Percentiles rank a stretch among this genome's conserved stretches.
phyloP scores from a whole-genome alignment of 2,797 vertebrate genomes.

The Gadopsis bispinosus region DNA sequence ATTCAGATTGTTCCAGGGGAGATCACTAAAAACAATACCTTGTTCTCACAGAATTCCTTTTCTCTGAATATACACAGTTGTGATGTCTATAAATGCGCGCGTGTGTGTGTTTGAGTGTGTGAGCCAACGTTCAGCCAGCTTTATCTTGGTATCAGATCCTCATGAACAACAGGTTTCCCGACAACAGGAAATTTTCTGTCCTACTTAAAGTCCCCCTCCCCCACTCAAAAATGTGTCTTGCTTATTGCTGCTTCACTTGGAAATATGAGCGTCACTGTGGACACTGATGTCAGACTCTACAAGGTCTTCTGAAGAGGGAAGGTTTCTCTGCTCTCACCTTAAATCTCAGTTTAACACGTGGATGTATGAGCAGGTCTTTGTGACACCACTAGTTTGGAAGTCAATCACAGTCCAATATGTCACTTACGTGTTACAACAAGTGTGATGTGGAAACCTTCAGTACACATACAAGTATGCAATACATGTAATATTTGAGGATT shows the following conservation, averaged over 20 bases:
- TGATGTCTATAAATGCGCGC: neutral
- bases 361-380: too few species aligned
- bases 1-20: neutral
- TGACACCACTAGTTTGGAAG: too few species aligned
- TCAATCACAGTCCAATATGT: too few species aligned
- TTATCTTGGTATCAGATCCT: neutral
- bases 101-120: neutral
- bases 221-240: conserved; percentile 2
- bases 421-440: too few species aligned
- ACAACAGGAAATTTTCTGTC: neutral
- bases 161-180: neutral
- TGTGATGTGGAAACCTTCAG: too few species aligned
- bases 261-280: neutral
- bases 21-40: neutral
- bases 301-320: neutral
- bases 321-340: neutral
- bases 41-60: neutral
- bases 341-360: neutral
- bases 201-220: neutral
- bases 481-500: neutral
- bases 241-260: conserved; percentile 1
- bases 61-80: neutral
- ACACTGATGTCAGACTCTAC: neutral
- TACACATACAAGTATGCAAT: too few species aligned
- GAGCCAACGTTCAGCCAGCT: neutral